A percentile compares a stretch with the other conserved stretches of the same genome.
Evolutionary conservation across 2,888 invertebrate genomes (phyloP).

Genomic region (Coelinius sp.): DNA sequence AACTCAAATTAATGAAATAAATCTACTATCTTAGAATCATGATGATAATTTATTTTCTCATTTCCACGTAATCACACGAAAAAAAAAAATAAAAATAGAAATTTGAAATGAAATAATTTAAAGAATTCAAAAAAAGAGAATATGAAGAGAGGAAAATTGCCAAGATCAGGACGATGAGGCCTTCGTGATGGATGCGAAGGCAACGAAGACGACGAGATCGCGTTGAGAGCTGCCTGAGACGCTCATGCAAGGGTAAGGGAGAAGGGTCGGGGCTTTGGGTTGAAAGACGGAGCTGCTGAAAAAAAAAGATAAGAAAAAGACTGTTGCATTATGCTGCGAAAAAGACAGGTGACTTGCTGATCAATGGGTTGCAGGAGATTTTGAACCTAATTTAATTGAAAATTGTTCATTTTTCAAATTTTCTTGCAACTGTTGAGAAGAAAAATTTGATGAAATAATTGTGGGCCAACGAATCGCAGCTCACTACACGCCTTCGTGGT

Average conservation of each 20-base stretch:
- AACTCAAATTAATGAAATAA: background rate
- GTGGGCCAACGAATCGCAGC: constrained; percentile 37
- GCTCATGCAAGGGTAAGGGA: constrained; percentile 73
- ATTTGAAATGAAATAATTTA: constrained; percentile 18
- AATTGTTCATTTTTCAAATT: background rate
- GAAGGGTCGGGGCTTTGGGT: constrained; percentile 76
- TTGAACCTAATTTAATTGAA: background rate
- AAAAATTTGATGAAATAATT: background rate
- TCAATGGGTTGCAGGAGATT: constrained; percentile 2
- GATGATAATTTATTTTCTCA: constrained; percentile 25
- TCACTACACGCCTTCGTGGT: constrained; percentile 39
- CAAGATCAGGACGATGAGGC: background rate
- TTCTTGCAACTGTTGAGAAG: background rate
- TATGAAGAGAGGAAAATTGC: constrained; percentile 9
- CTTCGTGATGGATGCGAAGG: constrained; percentile 7
- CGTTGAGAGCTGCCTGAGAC: constrained; percentile 65
- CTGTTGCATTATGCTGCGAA: constrained; percentile 40
- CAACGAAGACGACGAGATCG: constrained; percentile 37
- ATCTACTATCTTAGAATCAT: background rate
- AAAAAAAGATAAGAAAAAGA: constrained; percentile 69
- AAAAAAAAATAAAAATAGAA: background rate
- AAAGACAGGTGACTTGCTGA: constrained; percentile 32
- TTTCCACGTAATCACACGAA: background rate
- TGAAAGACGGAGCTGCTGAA: constrained; percentile 77
- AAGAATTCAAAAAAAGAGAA: background rate